A percentile compares a stretch with the other conserved stretches of the same genome.
Conservation (phyloP, 2,888 invertebrate species). For the Cyclophora albipunctata region DNA sequence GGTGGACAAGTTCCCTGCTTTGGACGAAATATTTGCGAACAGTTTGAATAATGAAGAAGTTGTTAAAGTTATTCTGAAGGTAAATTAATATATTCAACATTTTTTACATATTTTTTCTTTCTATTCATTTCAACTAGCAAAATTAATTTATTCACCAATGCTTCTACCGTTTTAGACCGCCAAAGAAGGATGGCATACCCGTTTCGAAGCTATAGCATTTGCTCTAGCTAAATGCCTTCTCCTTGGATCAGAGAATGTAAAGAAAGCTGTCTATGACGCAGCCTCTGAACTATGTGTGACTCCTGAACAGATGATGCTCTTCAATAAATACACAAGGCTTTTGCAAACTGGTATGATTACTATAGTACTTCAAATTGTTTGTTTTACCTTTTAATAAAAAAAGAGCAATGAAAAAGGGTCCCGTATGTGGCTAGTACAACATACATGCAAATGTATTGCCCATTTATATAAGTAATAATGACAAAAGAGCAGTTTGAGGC, state of each 20-base stretch:
- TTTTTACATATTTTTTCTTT: too few relatives aligned
- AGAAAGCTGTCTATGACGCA: constrained; percentile 70
- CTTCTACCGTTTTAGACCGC: constrained; percentile 47
- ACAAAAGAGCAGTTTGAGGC: too few relatives aligned
- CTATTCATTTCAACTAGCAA: too few relatives aligned
- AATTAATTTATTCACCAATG: too few relatives aligned
- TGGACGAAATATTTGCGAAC: constrained; percentile 35
- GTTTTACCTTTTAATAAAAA: too few relatives aligned
- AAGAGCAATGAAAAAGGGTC: too few relatives aligned
- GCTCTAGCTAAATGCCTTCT: constrained; percentile 77
- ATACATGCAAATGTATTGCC: too few relatives aligned
- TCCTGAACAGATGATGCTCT: constrained; percentile 79
- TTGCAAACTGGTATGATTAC: constrained; percentile 53
- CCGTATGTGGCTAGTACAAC: too few relatives aligned
- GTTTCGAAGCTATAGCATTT: constrained; percentile 77
- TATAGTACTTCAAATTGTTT: too few relatives aligned
- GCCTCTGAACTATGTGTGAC: constrained; percentile 74
- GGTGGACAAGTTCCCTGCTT: constrained; percentile 48
- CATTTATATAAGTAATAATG: too few relatives aligned
- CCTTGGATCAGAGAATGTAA: constrained; percentile 49
- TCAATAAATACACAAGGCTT: constrained; percentile 74
- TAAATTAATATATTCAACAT: constrained; percentile 17
- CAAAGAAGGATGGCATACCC: constrained; percentile 65
- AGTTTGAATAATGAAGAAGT: constrained; percentile 38
- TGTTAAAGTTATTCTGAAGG: constrained; percentile 51